Evolutionary conservation across 2,113 vertebrate genomes (phyloP), one percentile per base, ranked within the genome.

Genomic region (Ptyas mucosa): DNA sequence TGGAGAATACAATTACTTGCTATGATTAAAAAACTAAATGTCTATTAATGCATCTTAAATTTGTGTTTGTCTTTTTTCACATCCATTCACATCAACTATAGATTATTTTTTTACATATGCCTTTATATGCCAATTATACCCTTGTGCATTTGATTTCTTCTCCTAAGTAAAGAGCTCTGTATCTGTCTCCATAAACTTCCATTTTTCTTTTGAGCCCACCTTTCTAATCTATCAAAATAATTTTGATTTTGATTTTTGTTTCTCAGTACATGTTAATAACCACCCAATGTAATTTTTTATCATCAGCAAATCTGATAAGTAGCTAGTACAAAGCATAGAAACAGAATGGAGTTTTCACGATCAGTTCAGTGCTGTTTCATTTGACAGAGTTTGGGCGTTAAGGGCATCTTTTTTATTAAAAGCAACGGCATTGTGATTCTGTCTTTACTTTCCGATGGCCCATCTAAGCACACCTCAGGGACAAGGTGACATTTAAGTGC

Each of bases 401-500:
- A 53, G 24, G 89, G 93, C 53, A 55, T 69, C 0, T 23, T 90
- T 87, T 91, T 39, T 89, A 89, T 39, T 39, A 90, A 69, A 69
- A 34, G 9, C 92, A 88, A 88, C 54, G 87, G 46, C 49, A 64
- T 29, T 57, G 87, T 86, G 24, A 24, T 91, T 96, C 93, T 96
- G 85, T n/a, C 91, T 94, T 93, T 90, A 20, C 69, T 9, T 89
- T 90, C 4, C 3, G 26, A 88, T 75, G 88, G 43, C 29, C 69
- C 91, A 92, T 91, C 64, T 61, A 21, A 1, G 0, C 0, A 6
- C 91, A 91, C 92, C 95, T 24, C 0, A 26, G 94, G 96, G 94
- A 95, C 61, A 94, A 93, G 69, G 81, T 96, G 96, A 95, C 92
- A 95, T 97, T 94, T 95, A 54, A 94, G 91, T 51, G 18, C 49